Base-by-base conservation (phyloP, 2,888 invertebrate species). In the Euclidia mi region DNA sequence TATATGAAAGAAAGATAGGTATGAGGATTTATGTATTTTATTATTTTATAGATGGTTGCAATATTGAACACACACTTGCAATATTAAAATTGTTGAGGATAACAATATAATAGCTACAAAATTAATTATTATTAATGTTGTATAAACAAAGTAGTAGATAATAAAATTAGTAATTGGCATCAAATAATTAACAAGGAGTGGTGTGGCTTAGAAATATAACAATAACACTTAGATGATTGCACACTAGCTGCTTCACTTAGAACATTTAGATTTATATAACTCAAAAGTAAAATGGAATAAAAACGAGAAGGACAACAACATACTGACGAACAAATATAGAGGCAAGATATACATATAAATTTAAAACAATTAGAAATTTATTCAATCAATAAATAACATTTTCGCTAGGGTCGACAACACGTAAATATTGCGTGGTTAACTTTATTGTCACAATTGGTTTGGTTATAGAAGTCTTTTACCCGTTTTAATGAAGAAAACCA, bases 161-260 rank as follows among this genome's bases (percentile, higher is more conserved):
- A 41, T 17, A 6, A 45, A 25, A 51, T 29, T 50, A 38, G 35
- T 49, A 17, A 32, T 43, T 15, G 37, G 32, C 37, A 14, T 17
- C 11, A 31, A 28, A 10, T 55, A 43, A 50, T 52, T 64, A 68
- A 70, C 60, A 37, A 43, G 42, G 62, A 56, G 55, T 73, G 57
- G 47, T 70, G 53, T 71, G 59, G 74, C 71, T 66, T 73, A 61
- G 37, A 48, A n/a, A 50, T 15, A 34, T 50, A 52, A 67, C 42
- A 52, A 18, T 50, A 63, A 65, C 51, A 66, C 11, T 37, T 57
- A 57, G 35, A 47, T 43, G 10, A 49, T 34, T 28, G 51, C 31
- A 44, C 28, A 51, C 29, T 57, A 71, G 41, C 46, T 15, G 43
- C 52, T 52, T 70, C n/a, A 50, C 18, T 43, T 63, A 66, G 40